Evolutionary conservation across 2,888 invertebrate genomes (phyloP).

Genomic region (Colletes collaris): DNA sequence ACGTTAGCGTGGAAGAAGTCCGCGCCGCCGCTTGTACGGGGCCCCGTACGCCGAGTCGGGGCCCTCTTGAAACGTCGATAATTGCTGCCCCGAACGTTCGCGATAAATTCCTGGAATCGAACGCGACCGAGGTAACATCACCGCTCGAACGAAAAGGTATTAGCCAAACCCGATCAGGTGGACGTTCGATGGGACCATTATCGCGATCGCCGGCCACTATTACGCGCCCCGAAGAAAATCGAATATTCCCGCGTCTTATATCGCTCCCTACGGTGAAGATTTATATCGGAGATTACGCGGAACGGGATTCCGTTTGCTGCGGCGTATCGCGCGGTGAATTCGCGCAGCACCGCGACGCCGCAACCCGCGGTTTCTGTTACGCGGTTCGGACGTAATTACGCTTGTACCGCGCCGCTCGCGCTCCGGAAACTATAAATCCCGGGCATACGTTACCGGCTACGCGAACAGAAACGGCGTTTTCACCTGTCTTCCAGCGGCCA

Average conservation of each 20-base stretch:
- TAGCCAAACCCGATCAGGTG: constrained; percentile 1
- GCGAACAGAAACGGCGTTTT: constrained; percentile 52
- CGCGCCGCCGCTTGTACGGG: constrained; percentile 7
- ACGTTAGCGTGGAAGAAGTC: constrained; percentile 41
- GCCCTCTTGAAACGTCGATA: constrained; percentile 33
- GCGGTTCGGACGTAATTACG: constrained; percentile 43
- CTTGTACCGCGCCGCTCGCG: constrained; percentile 18
- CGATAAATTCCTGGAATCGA: constrained; percentile 34
- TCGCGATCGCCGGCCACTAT: background rate
- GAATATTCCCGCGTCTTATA: background rate
- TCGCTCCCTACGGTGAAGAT: constrained; percentile 17
- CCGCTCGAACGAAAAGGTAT: constrained; percentile 33
- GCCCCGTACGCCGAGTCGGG: background rate
- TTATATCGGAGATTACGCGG: constrained; percentile 16
- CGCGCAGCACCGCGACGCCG: background rate
- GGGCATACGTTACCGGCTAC: constrained; percentile 11
- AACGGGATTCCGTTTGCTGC: constrained; percentile 15
- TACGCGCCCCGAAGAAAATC: background rate
- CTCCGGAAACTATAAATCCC: constrained; percentile 56
- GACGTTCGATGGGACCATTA: background rate
- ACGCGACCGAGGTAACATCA: constrained; percentile 25
- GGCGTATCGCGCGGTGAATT: constrained; percentile 16
- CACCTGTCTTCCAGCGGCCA: constrained; percentile 41
- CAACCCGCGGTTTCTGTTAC: background rate
- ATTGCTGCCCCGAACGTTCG: constrained; percentile 27